Evolutionary conservation across 2,888 invertebrate genomes (phyloP), one percentile per base, ranked within the genome.

Genomic region (Lutraria lutraria): DNA sequence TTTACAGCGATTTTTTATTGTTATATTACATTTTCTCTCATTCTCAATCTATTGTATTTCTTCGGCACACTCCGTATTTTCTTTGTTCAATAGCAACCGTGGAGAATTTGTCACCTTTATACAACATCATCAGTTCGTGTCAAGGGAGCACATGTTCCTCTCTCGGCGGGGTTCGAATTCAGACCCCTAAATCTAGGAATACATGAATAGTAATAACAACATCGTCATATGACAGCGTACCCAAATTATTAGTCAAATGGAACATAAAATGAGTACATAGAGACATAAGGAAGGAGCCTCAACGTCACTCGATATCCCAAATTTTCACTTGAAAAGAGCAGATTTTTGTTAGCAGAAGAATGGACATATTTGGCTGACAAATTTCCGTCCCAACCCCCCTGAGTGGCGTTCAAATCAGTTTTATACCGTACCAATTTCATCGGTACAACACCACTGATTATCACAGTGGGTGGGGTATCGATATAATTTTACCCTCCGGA

Each of bases 391-490:
- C 56, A 81, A 81, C 90, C 86, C 90, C 92, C 92, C 76, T 89
- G 81, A 81, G 72, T 76, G 56, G 90, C 84, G 72, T 90, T 90
- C 90, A 90, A 92, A 89, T 92, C 92, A 85, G 80, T 83, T 90
- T 89, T 85, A 86, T 89, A 89, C 89, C 43, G 86, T 87, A 90
- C 90, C 89, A 90, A 89, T 92, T 92, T 89, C 88, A 60, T 86
- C 86, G 54, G 86, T 85, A 83, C 79, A 85, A 89, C 86, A 92
- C 89, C 86, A 82, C 82, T 92, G 56, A 90, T 94, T 94, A 94
- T 90, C 93, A 54, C 93, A 87, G 92, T 91, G 91, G 93, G 94
- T 91, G 93, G 90, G 89, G 91, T 89, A 93, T 93, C 92, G 91
- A 89, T 91, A 93, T 91, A 93, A 93, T 93, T 92, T 92, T 88